Evolutionary conservation across 2,888 invertebrate genomes (phyloP).

Genomic region (Taenaris catops): DNA sequence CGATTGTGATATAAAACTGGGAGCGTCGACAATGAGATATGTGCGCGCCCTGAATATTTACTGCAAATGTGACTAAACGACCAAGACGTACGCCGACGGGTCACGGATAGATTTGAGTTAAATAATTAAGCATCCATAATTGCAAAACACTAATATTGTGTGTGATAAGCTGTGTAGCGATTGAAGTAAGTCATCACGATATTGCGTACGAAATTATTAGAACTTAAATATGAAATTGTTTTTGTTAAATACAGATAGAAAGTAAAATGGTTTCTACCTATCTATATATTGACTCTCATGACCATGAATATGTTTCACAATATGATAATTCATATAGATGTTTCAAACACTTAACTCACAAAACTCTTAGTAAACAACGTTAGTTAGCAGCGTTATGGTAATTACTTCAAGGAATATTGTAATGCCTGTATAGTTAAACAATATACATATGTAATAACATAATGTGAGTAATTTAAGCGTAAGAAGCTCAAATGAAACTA

Average conservation of each 20-base stretch:
- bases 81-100: slow-evolving; percentile 20
- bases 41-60: slow-evolving; percentile 32
- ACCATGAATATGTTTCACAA: slow-evolving; percentile 14
- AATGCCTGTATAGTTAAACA: background rate
- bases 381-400: background rate
- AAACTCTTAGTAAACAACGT: background rate
- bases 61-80: slow-evolving; percentile 21
- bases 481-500: too few relatives aligned
- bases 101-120: slow-evolving; percentile 27
- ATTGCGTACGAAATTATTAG: too few relatives aligned
- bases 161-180: background rate
- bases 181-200: too few relatives aligned
- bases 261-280: too few relatives aligned
- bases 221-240: too few relatives aligned
- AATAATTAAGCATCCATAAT: slow-evolving; percentile 21
- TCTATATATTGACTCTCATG: too few relatives aligned
- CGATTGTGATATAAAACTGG: slow-evolving; percentile 11
- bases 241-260: too few relatives aligned
- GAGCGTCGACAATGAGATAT: slow-evolving; percentile 23
- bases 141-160: slow-evolving; percentile 15
- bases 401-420: background rate
- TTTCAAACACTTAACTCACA: background rate
- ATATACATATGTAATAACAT: too few relatives aligned
- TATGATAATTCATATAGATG: slow-evolving; percentile 3
- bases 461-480: too few relatives aligned